A percentile compares a stretch with the other conserved stretches of the same genome.
Evolutionary conservation across 2,888 invertebrate species (phyloP).

Genomic region (Agonopterix heracliana): DNA sequence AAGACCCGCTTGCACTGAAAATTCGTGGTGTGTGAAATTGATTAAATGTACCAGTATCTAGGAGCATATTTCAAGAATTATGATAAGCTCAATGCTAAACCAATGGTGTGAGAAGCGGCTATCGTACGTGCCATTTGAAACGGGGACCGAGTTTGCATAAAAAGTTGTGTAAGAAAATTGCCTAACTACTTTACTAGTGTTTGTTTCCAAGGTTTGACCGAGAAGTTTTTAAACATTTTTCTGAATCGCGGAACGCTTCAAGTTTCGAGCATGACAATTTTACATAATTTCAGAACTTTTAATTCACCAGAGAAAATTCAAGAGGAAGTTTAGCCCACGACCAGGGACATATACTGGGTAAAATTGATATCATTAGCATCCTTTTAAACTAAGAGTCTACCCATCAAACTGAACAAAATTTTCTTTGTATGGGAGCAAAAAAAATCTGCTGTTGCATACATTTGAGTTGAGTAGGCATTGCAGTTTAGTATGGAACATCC

Average conservation of each 20-base stretch:
- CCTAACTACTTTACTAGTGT: neutral
- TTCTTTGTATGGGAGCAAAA: too few relatives aligned
- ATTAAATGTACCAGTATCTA: slow-evolving; percentile 2
- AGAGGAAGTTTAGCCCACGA: slow-evolving; percentile 3
- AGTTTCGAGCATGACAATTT: too few relatives aligned
- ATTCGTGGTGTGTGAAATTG: slow-evolving; percentile 2
- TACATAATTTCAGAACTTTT: neutral
- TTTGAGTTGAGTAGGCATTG: too few relatives aligned
- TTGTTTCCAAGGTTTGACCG: too few relatives aligned
- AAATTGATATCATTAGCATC: too few relatives aligned
- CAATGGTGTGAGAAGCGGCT: slow-evolving; percentile 51
- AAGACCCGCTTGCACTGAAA: slow-evolving; percentile 1
- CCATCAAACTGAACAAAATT: too few relatives aligned
- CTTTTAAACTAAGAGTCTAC: too few relatives aligned
- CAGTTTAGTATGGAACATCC: too few relatives aligned
- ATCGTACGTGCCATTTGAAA: slow-evolving; percentile 33
- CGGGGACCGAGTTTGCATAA: slow-evolving; percentile 39
- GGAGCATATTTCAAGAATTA: slow-evolving; percentile 36
- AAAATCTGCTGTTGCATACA: too few relatives aligned
- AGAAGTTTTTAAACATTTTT: too few relatives aligned
- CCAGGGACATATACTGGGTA: too few relatives aligned
- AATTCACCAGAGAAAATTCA: neutral
- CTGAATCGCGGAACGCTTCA: too few relatives aligned
- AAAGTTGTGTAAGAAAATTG: slow-evolving; percentile 11
- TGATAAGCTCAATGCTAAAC: slow-evolving; percentile 42